These are phyloP conservation scores for Diachasmimorpha longicaudata DNA, from an alignment of 1,140 invertebrate genomes.

Conservation along the genomic window DNA sequence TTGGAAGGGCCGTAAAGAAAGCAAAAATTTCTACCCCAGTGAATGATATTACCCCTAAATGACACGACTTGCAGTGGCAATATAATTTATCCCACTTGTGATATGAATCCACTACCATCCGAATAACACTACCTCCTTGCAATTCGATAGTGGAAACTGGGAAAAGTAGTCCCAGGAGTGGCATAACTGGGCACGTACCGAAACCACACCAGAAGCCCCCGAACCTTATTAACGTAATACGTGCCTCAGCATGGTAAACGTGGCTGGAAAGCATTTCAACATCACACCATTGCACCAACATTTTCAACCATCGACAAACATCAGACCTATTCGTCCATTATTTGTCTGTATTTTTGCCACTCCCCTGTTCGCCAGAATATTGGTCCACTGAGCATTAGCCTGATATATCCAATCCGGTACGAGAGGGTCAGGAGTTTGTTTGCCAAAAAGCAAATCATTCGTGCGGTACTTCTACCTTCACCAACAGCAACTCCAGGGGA, in stretches of 20 bases:
- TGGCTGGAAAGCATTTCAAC: conserved; percentile 16
- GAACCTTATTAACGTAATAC: conserved; percentile 32
- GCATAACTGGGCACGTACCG: conserved; percentile 22
- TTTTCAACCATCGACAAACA: conserved; percentile 8
- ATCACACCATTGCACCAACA: neutral
- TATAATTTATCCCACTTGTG: neutral
- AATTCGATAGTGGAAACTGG: conserved; percentile 20
- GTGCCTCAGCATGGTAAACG: conserved; percentile 27
- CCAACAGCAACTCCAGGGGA: conserved; percentile 10
- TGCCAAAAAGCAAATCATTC: conserved; percentile 28
- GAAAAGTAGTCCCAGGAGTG: conserved; percentile 13
- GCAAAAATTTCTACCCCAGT: too few species aligned
- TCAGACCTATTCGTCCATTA: neutral
- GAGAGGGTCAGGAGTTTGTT: neutral
- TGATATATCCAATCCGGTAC: neutral
- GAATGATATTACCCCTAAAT: too few species aligned
- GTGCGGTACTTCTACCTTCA: conserved; percentile 20
- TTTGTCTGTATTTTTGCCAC: conserved; percentile 5
- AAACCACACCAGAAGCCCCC: conserved; percentile 21
- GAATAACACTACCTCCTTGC: neutral
- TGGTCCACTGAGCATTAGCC: conserved; percentile 2
- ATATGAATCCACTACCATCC: neutral
- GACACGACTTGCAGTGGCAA: too few species aligned
- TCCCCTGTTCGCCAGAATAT: neutral
- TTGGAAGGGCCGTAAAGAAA: too few species aligned